phyloP scores from a whole-genome alignment of 2,888 invertebrate genomes.

The Minunthozetes semirufus region DNA sequence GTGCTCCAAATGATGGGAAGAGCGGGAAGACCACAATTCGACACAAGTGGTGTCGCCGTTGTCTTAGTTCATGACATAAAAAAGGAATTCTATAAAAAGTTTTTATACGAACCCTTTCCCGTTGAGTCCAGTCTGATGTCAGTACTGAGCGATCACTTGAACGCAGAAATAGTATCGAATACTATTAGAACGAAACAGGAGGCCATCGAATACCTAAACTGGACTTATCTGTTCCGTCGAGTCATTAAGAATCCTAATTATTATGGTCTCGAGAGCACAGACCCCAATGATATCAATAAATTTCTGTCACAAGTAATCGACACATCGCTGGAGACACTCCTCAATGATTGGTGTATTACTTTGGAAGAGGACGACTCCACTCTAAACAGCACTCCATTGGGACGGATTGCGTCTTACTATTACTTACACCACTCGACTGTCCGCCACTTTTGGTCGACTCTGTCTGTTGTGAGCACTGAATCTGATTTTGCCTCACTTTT shows the following conservation, averaged over 20 bases:
- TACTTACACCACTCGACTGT: conserved; percentile 89
- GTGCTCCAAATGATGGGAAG: conserved; percentile 99
- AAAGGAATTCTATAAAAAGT: conserved; percentile 98
- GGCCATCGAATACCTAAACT: conserved; percentile 91
- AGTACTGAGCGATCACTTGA: conserved; percentile 90
- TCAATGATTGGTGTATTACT: conserved; percentile 68
- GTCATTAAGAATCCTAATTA: conserved; percentile 85
- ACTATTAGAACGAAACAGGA: conserved; percentile 88
- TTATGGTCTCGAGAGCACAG: conserved; percentile 69
- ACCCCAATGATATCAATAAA: conserved; percentile 54
- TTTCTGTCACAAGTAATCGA: conserved; percentile 78
- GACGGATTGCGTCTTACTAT: conserved; percentile 91
- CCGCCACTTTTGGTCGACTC: conserved; percentile 65
- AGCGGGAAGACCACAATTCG: conserved; percentile 95
- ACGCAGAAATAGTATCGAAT: conserved; percentile 87
- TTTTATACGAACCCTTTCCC: conserved; percentile 97
- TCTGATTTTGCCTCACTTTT: conserved; percentile 56
- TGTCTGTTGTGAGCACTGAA: conserved; percentile 61
- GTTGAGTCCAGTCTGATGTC: conserved; percentile 89
- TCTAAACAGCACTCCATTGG: conserved; percentile 66
- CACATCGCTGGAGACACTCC: conserved; percentile 63
- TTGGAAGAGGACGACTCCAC: conserved; percentile 62
- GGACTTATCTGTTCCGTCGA: conserved; percentile 95
- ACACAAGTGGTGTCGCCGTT: conserved; percentile 67
- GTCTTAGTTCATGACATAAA: conserved; percentile 83